Evolutionary conservation across 2,888 invertebrate species (phyloP), one percentile per base, ranked within the genome.

Genomic region (Scaptomyza polygonia): DNA sequence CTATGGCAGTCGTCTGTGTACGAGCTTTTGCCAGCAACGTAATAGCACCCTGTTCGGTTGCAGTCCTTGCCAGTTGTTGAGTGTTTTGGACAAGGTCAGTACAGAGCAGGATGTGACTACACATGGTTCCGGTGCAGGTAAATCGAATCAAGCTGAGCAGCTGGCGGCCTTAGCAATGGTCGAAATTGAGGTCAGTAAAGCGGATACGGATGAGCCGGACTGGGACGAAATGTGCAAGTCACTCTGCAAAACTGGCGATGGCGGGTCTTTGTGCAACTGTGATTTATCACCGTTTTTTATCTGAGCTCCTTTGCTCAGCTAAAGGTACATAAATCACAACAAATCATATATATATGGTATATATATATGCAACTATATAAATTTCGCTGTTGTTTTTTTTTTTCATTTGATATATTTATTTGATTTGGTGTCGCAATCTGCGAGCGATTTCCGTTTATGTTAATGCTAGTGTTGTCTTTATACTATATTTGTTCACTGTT

Each of bases 261-360:
- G 96, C 58, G 96, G 96, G n/a, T 94, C 94, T 27, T 95, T 95
- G 69, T 96, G 96, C 92, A 94, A 95, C 91, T 96, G 96, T 91
- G 95, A 95, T 91, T 92, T 95, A 57, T 92, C 94, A 47, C 95
- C 95, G 2, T 93, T 94, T 77, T 77, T 86, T 77, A 87, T 53
- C 79, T 78, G 51, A 59, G 67, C 36, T 11, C 16, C 25, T 4
- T 5, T 32, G 62, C 63, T 67, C 18, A 14, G 56, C 27, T 52
- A 71, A 54, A 81, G 77, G 83, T 66, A 86, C 39, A 69, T 76
- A 70, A 76, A 79, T 86, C 79, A 75, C 79, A 83, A 66, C 48
- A 42, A 52, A 61, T 62, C 69, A 68, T 56, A 73, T 64, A 72
- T 54, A 68, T 73, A 72, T 54, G 21, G n/a, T 73, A 68, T 56